A percentile compares a stretch with the other conserved stretches of the same genome.
Evolutionary conservation across 2,113 vertebrate species (phyloP).

Genomic region (Archocentrus centrarchus): DNA sequence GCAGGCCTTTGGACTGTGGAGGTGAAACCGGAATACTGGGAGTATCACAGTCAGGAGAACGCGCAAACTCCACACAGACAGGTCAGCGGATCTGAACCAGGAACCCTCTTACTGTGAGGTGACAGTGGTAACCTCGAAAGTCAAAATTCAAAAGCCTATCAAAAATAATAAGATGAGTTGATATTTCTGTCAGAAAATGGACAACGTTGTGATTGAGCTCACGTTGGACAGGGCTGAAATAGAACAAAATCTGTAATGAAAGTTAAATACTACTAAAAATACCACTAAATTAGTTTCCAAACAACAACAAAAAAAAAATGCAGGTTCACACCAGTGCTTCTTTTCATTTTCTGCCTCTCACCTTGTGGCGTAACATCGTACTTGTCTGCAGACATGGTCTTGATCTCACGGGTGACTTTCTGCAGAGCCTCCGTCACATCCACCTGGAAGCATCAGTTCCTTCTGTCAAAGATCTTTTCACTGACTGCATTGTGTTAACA

Average conservation of each 20-base stretch:
- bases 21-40: neutral
- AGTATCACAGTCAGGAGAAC: neutral
- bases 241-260: neutral
- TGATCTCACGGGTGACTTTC: slow-evolving; percentile 94
- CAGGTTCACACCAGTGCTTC: neutral
- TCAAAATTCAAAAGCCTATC: no score
- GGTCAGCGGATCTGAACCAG: neutral
- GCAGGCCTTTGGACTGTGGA: neutral
- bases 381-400: slow-evolving; percentile 92
- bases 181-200: no score
- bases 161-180: no score
- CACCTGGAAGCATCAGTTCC: slow-evolving; percentile 72
- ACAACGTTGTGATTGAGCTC: no score
- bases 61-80: neutral
- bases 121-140: neutral
- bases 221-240: no score
- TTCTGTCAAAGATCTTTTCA: neutral
- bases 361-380: slow-evolving; percentile 96
- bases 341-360: slow-evolving; percentile 59
- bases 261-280: neutral
- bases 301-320: no score
- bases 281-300: neutral
- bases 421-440: slow-evolving; percentile 93
- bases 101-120: neutral
- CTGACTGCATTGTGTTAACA: no score